Evolutionary conservation across 2,797 vertebrate species (phyloP).

Genomic region (Peromyscus attwateri): DNA sequence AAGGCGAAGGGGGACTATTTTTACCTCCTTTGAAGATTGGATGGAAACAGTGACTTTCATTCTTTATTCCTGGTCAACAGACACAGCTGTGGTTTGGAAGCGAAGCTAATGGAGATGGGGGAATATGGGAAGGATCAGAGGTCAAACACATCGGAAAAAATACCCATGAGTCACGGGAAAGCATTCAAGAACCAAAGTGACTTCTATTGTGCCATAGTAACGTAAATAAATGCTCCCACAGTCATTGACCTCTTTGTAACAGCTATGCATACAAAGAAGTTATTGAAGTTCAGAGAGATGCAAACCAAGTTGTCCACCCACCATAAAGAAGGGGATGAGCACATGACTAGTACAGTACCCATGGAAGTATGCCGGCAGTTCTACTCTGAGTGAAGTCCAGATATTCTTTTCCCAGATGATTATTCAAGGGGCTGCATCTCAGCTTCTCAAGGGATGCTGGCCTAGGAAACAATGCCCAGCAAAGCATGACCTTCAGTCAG

Average conservation of each 20-base stretch:
- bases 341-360: constrained; percentile 59
- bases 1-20: constrained; percentile 72
- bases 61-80: constrained; percentile 74
- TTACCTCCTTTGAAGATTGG: constrained; percentile 77
- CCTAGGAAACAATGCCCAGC: not conserved
- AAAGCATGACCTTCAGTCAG: not conserved
- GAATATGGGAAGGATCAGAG: constrained; percentile 74
- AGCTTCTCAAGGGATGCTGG: not conserved
- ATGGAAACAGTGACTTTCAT: constrained; percentile 79
- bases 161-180: constrained; percentile 80
- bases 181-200: constrained; percentile 76
- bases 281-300: constrained; percentile 75
- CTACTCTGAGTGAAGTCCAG: constrained; percentile 40
- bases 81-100: constrained; percentile 81
- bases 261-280: constrained; percentile 77
- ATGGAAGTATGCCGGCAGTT: constrained; percentile 59
- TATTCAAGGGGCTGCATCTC: constrained; percentile 21
- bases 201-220: constrained; percentile 79
- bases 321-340: constrained; percentile 17
- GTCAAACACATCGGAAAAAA: constrained; percentile 80
- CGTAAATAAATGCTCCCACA: constrained; percentile 81
- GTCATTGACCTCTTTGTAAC: constrained; percentile 61
- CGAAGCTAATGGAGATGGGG: constrained; percentile 64
- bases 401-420: constrained; percentile 20
- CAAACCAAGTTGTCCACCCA: constrained; percentile 68